A percentile compares a stretch with the other conserved stretches of the same genome.
Conservation (phyloP, 2,888 invertebrate genomes). For the Eupeodes luniger region DNA sequence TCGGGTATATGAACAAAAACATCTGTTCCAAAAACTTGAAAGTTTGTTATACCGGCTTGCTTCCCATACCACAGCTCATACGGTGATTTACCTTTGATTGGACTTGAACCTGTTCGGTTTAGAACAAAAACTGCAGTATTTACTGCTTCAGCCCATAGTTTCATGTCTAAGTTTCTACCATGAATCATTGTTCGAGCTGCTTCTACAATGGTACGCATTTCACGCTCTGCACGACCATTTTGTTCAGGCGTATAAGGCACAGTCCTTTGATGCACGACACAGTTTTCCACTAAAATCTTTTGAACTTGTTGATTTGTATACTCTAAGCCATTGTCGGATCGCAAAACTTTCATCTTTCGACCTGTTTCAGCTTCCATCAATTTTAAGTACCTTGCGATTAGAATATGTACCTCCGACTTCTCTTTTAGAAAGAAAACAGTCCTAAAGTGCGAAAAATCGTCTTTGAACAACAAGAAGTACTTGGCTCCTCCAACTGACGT, state of each 20-base stretch:
- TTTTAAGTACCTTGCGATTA: constrained; percentile 56
- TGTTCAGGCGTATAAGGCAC: constrained; percentile 80
- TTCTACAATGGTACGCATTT: constrained; percentile 80
- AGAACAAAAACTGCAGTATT: constrained; percentile 80
- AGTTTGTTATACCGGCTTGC: constrained; percentile 43
- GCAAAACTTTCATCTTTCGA: constrained; percentile 73
- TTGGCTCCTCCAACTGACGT: constrained; percentile 72
- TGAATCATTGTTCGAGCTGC: constrained; percentile 78
- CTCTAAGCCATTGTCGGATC: constrained; percentile 79
- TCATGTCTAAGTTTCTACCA: constrained; percentile 74
- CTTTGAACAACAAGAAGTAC: constrained; percentile 74
- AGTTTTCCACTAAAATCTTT: constrained; percentile 76
- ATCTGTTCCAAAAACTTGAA: constrained; percentile 80
- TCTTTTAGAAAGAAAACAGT: constrained; percentile 74
- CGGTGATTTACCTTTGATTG: constrained; percentile 77
- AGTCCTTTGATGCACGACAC: constrained; percentile 77
- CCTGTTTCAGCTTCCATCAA: constrained; percentile 77
- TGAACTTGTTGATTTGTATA: constrained; percentile 77
- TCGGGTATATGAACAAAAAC: constrained; percentile 78
- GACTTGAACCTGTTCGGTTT: constrained; percentile 78
- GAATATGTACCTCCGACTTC: constrained; percentile 68
- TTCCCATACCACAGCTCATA: constrained; percentile 77
- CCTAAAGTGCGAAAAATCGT: constrained; percentile 75
- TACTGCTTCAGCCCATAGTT: constrained; percentile 82
- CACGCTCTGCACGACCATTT: constrained; percentile 81